Evolutionary conservation across 2,888 invertebrate genomes (phyloP).

Genomic region (Cryptocheilus praepositus): DNA sequence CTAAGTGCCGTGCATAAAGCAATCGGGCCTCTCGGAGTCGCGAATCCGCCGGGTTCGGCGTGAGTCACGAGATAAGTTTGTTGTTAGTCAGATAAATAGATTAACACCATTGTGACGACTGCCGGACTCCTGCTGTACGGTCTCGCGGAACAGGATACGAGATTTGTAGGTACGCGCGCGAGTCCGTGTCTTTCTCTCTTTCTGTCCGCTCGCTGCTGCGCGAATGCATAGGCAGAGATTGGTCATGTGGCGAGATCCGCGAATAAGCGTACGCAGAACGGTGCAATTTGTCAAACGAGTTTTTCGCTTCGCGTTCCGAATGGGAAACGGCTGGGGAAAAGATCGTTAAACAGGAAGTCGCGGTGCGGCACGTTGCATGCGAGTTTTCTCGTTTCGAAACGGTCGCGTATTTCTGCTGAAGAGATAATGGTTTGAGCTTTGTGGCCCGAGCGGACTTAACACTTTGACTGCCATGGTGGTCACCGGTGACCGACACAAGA

Average conservation of each 20-base stretch:
- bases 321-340: neutral
- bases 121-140: constrained; percentile 32
- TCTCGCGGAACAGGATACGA: constrained; percentile 48
- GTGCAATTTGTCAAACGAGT: constrained; percentile 21
- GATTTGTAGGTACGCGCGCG: neutral
- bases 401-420: neutral
- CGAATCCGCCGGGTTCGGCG: constrained; percentile 33
- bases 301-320: constrained; percentile 13
- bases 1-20: constrained; percentile 21
- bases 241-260: neutral
- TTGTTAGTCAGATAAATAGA: constrained; percentile 69
- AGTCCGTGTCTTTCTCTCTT: no score
- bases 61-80: constrained; percentile 69
- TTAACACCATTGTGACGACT: constrained; percentile 63
- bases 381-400: neutral
- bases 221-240: neutral
- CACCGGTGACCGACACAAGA: no score
- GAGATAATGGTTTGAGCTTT: no score
- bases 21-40: constrained; percentile 23
- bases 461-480: no score
- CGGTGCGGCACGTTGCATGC: neutral
- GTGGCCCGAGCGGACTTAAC: no score
- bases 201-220: no score
- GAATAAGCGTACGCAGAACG: no score
- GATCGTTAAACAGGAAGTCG: neutral